Evolutionary conservation across 2,113 vertebrate genomes (phyloP).

Genomic region (Promerops cafer): DNA sequence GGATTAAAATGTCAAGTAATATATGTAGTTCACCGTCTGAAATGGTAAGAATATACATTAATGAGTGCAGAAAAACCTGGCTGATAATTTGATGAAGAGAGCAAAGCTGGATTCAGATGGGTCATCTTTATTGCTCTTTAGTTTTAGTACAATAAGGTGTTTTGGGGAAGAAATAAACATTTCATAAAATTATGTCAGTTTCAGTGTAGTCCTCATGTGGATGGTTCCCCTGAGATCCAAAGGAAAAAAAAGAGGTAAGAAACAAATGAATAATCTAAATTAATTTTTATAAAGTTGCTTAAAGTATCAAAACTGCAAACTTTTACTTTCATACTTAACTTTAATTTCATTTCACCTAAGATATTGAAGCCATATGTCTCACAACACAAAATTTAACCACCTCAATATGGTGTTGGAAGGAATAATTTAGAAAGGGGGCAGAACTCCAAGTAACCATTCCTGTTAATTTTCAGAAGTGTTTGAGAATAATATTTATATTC

Average conservation of each 20-base stretch:
- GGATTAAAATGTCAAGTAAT: neutral
- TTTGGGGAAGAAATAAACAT: neutral
- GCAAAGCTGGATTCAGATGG: neutral
- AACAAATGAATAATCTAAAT: neutral
- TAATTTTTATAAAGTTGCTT: neutral
- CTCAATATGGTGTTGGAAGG: neutral
- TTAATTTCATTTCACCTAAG: neutral
- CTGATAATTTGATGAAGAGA: neutral
- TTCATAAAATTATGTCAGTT: neutral
- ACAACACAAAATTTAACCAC: neutral
- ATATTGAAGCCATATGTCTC: neutral
- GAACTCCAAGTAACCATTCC: neutral
- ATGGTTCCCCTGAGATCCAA: neutral
- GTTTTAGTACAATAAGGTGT: neutral
- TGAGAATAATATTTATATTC: neutral
- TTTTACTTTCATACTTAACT: neutral
- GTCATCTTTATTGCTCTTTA: neutral
- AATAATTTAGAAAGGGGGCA: neutral
- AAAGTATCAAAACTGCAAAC: neutral
- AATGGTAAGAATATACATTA: neutral
- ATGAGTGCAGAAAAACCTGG: neutral
- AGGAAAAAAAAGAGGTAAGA: neutral
- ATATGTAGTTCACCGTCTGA: neutral
- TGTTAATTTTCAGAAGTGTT: neutral
- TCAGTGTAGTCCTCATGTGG: neutral